Conservation (phyloP, 2,797 vertebrate genomes). For the Poecile montanus region DNA sequence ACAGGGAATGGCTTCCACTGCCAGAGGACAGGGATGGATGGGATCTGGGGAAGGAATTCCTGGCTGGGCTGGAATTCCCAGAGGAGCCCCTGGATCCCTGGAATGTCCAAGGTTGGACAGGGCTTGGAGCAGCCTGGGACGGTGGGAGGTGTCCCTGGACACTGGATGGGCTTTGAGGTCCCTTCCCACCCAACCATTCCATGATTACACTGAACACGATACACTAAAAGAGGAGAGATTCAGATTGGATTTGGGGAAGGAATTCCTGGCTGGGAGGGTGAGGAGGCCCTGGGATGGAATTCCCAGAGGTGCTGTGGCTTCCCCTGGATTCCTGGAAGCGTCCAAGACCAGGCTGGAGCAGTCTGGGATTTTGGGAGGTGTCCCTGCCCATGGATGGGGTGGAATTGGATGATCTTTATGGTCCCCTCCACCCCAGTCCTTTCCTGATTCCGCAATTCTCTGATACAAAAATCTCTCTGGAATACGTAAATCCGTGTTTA, state of each 20-base stretch:
- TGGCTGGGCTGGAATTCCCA: neutral
- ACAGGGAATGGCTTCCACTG: neutral
- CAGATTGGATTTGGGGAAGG: neutral
- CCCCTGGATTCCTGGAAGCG: neutral
- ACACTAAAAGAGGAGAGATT: neutral
- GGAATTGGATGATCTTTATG: neutral
- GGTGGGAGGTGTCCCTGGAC: neutral
- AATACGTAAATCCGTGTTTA: neutral
- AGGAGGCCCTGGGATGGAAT: neutral
- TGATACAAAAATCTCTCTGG: neutral
- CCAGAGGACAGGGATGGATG: accelerated
- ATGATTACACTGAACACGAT: too few species aligned
- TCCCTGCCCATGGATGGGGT: too few species aligned
- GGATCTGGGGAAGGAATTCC: neutral
- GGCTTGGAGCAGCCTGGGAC: neutral
- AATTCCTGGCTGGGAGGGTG: neutral
- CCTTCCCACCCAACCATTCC: too few species aligned
- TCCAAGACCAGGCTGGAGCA: neutral
- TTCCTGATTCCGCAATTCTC: neutral
- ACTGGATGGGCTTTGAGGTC: too few species aligned
- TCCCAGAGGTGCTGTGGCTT: neutral
- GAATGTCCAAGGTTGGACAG: neutral
- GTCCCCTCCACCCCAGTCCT: neutral
- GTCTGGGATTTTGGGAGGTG: accelerated
- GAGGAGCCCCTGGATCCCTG: neutral